Base-by-base conservation (phyloP, 2,113 vertebrate genomes). In the Lamprologus tigripictilis region DNA sequence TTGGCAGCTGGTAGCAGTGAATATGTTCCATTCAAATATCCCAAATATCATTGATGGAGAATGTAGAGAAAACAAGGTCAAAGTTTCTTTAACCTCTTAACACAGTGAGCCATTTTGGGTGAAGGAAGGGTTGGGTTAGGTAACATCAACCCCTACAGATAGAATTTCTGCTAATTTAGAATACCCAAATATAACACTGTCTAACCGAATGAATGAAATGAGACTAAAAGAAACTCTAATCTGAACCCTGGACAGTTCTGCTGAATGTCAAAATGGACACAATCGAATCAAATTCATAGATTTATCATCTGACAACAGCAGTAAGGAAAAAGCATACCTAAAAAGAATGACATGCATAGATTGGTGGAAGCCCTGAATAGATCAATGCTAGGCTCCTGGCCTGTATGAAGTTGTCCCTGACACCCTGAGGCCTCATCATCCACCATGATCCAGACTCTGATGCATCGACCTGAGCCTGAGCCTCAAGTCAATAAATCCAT, bases 401-500 rank as follows among this genome's bases (percentile, higher is more conserved):
- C 96, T 96, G 96, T 96, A 97, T 97, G 96, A 97, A 97, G 97
- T 96, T 97, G 97, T 98, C 97, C 97, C 97, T 98, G 97, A 97
- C 97, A 98, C 93, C 92, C 95, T 94, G 92, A 97, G 96, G 96
- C 97, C 98, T 98, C 97, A 98, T 98, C 97, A 98, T 98, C 97
- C 97, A 96, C 97, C 96, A 97, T 98, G 97, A 98, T 98, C 97
- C 97, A 96, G 96, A 96, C 92, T 94, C 96, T 97, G 97, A 98
- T 98, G 97, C 96, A 97, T 97, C 96, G 96, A 96, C 89, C 96
- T 93, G 5, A 93, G 98, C 97, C 97, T 95, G 96, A 97, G 97
- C 97, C 95, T 42, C 95, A 95, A 97, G 96, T 98, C 98, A 97
- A 98, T 99, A 99, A 99, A 99, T 99, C 98, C 97, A 98, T 98